phyloP scores from a whole-genome alignment of 2,113 vertebrate genomes.

The Centropus unirufus region DNA sequence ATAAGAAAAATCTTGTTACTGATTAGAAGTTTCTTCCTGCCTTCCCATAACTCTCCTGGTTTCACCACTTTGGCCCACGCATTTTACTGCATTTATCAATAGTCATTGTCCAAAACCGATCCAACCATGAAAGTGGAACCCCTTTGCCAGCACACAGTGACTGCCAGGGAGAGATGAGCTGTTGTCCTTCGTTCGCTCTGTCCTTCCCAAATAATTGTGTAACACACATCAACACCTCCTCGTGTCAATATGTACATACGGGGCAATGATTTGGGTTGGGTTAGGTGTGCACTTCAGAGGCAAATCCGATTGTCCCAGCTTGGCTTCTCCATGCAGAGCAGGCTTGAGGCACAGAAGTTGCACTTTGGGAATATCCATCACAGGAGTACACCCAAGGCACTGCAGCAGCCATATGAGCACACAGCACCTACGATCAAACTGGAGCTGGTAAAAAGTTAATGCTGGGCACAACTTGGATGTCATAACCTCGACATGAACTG shows the following conservation, averaged over 20 bases:
- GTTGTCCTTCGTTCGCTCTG: neutral
- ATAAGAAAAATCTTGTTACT: neutral
- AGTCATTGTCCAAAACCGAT: neutral
- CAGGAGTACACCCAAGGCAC: neutral
- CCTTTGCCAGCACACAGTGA: neutral
- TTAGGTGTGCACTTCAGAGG: neutral
- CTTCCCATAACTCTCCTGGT: neutral
- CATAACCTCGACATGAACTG: neutral
- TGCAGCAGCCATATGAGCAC: neutral
- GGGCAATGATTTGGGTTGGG: neutral
- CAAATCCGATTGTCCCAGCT: rapidly evolving
- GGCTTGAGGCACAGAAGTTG: neutral
- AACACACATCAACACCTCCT: neutral
- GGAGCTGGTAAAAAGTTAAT: neutral
- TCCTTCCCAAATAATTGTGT: neutral
- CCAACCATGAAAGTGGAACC: neutral
- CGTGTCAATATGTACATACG: neutral
- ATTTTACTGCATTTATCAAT: neutral
- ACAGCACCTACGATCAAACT: neutral
- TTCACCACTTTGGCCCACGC: neutral
- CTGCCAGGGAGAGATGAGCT: neutral
- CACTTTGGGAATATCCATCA: neutral
- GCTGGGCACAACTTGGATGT: rapidly evolving
- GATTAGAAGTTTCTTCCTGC: neutral
- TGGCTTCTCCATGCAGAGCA: neutral